Base-by-base conservation (phyloP, 2,888 invertebrate genomes). In the Mesochorus sp. region DNA sequence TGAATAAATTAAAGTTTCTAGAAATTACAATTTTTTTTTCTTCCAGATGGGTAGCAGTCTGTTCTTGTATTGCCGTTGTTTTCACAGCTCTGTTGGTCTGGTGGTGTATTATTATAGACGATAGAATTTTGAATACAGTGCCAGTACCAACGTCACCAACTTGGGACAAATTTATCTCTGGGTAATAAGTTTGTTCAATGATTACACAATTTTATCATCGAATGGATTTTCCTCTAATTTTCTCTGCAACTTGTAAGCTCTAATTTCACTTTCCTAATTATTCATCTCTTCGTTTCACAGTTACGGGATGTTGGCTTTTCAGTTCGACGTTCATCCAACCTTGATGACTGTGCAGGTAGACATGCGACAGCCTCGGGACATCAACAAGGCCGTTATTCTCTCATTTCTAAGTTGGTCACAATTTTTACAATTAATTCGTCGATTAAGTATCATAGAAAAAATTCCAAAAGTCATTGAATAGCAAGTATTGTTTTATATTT, bases 291-390 rank as follows among this genome's bases (percentile, higher is more conserved):
- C 0, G 14, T 26, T 68, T 26, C 74, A 81, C 62, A 91, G 92
- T 1, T 92, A 91, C 64, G 91, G 91, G 37, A 91, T 91, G 85
- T 80, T 91, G 57, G 91, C 91, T 1, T 92, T 92, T 75, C 92
- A 94, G 93, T 96, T 96, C 84, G 96, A 97, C 88, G 94, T 97
- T 70, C 96, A 96, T 91, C 96, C 96, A 0, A 94, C 95, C 86
- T 93, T 98, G 85, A 93, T 98, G 81, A 98, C 97, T 0, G 95
- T 98, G 59, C 98, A 98, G 92, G 96, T 97, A 80, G 98, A 98
- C 89, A 98, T 98, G 98, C 94, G 93, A 79, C 93, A 95, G 79
- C 95, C 96, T 80, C 91, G 93, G 0, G 94, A 95, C 84, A 94
- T 98, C 80, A 93, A 94, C 82, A 92, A 92, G 84, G 96, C 97